These are phyloP conservation scores for Semicossyphus pulcher DNA, from an alignment of 2,113 vertebrate genomes.

Conservation along the genomic window DNA sequence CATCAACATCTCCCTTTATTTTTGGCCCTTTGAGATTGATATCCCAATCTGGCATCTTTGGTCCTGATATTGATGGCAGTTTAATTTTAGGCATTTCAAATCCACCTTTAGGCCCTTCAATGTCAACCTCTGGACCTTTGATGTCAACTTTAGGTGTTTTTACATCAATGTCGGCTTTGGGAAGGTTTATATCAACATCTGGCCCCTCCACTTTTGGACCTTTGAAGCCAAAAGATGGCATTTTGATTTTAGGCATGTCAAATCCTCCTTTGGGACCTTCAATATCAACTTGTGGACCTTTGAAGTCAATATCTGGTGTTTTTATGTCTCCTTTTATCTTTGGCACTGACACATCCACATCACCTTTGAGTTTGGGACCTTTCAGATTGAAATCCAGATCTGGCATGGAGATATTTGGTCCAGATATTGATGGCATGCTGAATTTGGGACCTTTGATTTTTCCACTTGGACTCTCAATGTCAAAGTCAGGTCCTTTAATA, in stretches of 20 bases:
- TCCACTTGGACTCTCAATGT: no score
- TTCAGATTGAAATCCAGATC: not conserved
- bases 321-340: slow-evolving; percentile 51
- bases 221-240: slow-evolving; percentile 53
- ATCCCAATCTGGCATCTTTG: slow-evolving; percentile 11
- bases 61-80: slow-evolving; percentile 13
- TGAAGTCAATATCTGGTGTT: slow-evolving; percentile 11
- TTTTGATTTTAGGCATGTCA: slow-evolving; percentile 62
- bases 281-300: not conserved
- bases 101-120: not conserved
- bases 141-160: not conserved
- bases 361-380: not conserved
- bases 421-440: no score
- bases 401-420: no score
- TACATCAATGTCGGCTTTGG: not conserved
- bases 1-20: slow-evolving; percentile 17
- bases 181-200: not conserved
- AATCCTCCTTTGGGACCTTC: slow-evolving; percentile 24
- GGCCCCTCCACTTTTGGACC: slow-evolving; percentile 10
- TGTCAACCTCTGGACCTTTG: not conserved
- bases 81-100: slow-evolving; percentile 34
- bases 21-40: slow-evolving; percentile 12
- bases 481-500: no score
- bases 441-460: no score
- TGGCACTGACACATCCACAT: slow-evolving; percentile 44